Conservation (phyloP, 1,140 invertebrate genomes). For the Epicauta chinensis region DNA sequence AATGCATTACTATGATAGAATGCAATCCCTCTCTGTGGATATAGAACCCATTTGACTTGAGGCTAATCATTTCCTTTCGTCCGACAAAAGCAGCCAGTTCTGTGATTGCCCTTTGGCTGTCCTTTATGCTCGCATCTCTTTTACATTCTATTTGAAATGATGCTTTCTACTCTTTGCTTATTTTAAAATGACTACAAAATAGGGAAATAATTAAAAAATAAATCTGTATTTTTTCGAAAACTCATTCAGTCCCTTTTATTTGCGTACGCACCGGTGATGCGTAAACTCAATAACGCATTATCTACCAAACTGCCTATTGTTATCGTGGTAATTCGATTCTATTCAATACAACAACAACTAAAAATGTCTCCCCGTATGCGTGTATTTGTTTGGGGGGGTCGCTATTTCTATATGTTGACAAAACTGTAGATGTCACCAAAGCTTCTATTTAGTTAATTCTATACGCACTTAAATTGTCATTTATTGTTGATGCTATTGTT, state of each 20-base stretch:
- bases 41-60: too few relatives aligned
- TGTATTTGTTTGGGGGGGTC: not conserved
- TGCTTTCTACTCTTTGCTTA: too few relatives aligned
- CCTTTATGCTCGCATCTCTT: slow-evolving; percentile 6
- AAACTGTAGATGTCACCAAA: slow-evolving; percentile 20
- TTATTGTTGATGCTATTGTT: slow-evolving; percentile 21
- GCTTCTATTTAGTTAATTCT: slow-evolving; percentile 15
- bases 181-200: too few relatives aligned
- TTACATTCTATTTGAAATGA: too few relatives aligned
- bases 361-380: slow-evolving; percentile 18
- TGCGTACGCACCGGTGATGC: not conserved
- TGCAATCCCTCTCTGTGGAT: too few relatives aligned
- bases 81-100: slow-evolving; percentile 11
- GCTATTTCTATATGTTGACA: slow-evolving; percentile 17
- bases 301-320: slow-evolving; percentile 18
- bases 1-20: too few relatives aligned
- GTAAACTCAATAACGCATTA: slow-evolving; percentile 18
- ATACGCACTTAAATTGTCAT: slow-evolving; percentile 24
- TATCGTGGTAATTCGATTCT: slow-evolving; percentile 22
- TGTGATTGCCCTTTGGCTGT: slow-evolving; percentile 4
- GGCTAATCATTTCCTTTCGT: slow-evolving; percentile 20
- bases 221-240: too few relatives aligned
- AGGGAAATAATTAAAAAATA: too few relatives aligned
- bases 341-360: slow-evolving; percentile 18
- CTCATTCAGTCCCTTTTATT: too few relatives aligned